These are phyloP conservation scores for Patiria pectinifera DNA, from an alignment of 53 echinoderm and acorn worm genomes.

Conservation along the genomic window DNA sequence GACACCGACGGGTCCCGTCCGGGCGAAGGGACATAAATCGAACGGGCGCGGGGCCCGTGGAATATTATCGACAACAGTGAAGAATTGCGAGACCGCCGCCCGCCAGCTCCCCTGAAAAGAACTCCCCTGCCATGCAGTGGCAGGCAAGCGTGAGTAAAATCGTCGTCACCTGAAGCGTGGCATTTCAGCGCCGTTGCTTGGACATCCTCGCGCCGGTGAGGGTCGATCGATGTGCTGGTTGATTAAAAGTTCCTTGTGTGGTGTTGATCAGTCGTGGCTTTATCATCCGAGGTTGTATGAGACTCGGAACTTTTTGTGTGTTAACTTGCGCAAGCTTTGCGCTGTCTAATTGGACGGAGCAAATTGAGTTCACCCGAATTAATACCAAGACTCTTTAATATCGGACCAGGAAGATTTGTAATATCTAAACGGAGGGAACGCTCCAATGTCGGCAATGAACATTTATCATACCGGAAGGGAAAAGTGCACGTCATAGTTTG, in stretches of 20 bases:
- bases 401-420: no score
- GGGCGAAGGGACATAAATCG: neutral
- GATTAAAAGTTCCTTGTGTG: conserved; percentile 16
- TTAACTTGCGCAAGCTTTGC: neutral
- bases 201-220: neutral
- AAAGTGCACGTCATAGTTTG: no score
- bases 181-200: conserved; percentile 11
- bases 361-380: no score
- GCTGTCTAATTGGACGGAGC: neutral
- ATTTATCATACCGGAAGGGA: no score
- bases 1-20: conserved; percentile 10
- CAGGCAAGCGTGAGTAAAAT: conserved; percentile 12
- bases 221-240: neutral
- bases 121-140: neutral
- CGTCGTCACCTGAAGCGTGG: conserved; percentile 41
- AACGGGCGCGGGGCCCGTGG: neutral
- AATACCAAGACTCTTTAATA: no score
- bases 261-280: neutral
- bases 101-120: neutral
- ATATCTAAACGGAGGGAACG: no score
- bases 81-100: neutral
- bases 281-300: neutral
- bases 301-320: neutral
- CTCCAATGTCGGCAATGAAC: no score
- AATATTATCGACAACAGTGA: neutral